A percentile compares a stretch with the other conserved stretches of the same genome.
Conservation (phyloP, 2,888 invertebrate species). For the Melangyna quadrimaculata region DNA sequence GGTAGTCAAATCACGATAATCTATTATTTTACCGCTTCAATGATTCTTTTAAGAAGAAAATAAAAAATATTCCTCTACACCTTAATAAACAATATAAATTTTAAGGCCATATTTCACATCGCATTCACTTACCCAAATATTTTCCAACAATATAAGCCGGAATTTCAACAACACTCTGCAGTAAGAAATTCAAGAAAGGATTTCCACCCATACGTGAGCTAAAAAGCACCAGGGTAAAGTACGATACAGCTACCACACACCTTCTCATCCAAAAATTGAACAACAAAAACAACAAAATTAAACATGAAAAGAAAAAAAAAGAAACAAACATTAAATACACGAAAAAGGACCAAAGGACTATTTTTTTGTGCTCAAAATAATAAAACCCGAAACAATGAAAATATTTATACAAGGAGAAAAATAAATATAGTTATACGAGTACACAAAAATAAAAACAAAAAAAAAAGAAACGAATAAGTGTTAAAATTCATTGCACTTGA, state of each 20-base stretch:
- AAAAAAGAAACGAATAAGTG: constrained; percentile 52
- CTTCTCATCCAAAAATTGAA: constrained; percentile 76
- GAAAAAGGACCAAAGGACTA: constrained; percentile 48
- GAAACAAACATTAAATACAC: constrained; percentile 39
- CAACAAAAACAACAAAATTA: constrained; percentile 9
- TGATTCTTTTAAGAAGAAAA: too few species aligned
- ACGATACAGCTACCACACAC: constrained; percentile 82
- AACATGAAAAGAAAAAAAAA: constrained; percentile 45
- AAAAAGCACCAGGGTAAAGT: constrained; percentile 82
- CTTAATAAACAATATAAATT: background rate
- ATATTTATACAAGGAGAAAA: constrained; percentile 13
- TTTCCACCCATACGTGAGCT: constrained; percentile 84
- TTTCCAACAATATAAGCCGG: constrained; percentile 84
- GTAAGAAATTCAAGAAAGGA: constrained; percentile 85
- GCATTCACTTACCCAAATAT: constrained; percentile 78
- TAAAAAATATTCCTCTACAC: too few species aligned
- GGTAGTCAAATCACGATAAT: too few species aligned
- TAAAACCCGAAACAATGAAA: constrained; percentile 18
- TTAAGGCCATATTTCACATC: background rate
- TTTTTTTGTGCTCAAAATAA: constrained; percentile 14
- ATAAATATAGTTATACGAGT: background rate
- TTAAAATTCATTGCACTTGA: constrained; percentile 66
- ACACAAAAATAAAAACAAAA: background rate
- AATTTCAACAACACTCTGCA: constrained; percentile 85
- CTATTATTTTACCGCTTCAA: too few species aligned